phyloP scores from a whole-genome alignment of 30 jellyfish, hydroid and myxozoan genomes.

The Catostylus mosaicus region DNA sequence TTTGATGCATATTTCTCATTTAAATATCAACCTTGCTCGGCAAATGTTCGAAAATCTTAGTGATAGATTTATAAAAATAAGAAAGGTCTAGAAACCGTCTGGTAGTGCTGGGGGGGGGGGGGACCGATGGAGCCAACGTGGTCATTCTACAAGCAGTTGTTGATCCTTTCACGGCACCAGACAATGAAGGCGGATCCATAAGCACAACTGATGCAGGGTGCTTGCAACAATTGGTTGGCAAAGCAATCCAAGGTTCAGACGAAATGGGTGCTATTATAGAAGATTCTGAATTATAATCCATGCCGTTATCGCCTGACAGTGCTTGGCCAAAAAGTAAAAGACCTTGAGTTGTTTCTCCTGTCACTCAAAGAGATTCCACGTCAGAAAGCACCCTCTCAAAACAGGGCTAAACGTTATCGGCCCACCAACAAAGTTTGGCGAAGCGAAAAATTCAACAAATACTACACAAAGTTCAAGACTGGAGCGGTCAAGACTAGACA shows the following conservation, averaged over 20 bases:
- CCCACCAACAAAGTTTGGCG: conserved; percentile 29
- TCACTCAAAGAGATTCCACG: not conserved
- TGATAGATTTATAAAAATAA: conserved; percentile 29
- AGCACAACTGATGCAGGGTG: conserved; percentile 1
- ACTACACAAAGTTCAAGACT: no score
- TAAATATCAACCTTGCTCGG: conserved; percentile 20
- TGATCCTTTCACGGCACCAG: conserved; percentile 25
- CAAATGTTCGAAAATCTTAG: conserved; percentile 37
- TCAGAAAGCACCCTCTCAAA: conserved; percentile 9
- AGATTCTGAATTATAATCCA: not conserved
- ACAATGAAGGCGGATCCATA: no score
- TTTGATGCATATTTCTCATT: no score
- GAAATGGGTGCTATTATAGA: not conserved
- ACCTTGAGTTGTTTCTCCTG: conserved; percentile 5
- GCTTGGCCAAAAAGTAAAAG: conserved; percentile 4
- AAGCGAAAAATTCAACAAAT: conserved; percentile 23
- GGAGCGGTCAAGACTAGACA: no score
- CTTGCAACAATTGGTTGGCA: not conserved
- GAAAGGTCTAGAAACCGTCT: conserved; percentile 46
- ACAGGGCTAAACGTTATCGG: not conserved
- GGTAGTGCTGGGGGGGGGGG: conserved; percentile 56
- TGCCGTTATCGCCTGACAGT: not conserved
- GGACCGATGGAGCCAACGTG: conserved; percentile 42
- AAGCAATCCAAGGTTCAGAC: not conserved
- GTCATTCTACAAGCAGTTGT: conserved; percentile 49